Evolutionary conservation across 2,113 vertebrate genomes (phyloP).

Genomic region (Mionectes macconnelli): DNA sequence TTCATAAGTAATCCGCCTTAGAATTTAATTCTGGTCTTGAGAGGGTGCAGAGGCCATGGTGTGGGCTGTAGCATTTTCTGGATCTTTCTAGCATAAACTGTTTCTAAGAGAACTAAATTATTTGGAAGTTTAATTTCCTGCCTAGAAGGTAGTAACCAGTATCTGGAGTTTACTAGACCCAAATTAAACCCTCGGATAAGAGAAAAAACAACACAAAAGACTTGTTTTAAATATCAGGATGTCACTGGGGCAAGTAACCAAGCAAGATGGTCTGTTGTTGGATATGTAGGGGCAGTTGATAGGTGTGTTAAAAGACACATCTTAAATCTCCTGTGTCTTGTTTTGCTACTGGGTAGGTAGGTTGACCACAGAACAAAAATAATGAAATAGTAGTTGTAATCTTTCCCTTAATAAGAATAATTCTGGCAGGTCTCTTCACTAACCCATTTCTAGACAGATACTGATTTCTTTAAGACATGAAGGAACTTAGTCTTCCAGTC

Average conservation of each 20-base stretch:
- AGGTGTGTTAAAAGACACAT: not conserved
- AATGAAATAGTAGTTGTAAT: not conserved
- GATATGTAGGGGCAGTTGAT: not conserved
- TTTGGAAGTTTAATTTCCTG: not conserved
- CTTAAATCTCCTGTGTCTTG: not conserved
- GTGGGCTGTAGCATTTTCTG: not conserved
- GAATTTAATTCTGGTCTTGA: not conserved
- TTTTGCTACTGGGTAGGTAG: not conserved
- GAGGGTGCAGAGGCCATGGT: not conserved
- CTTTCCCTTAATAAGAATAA: not conserved
- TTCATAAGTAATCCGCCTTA: not conserved
- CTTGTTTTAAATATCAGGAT: not conserved
- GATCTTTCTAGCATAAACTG: not conserved
- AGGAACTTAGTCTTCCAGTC: not conserved
- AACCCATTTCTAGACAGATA: not conserved
- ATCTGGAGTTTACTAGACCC: not conserved
- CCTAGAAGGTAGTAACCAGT: not conserved
- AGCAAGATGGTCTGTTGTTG: not conserved
- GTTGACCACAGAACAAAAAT: not conserved
- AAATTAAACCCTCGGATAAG: not conserved
- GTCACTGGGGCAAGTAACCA: not conserved
- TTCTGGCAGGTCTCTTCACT: not conserved
- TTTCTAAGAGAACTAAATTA: not conserved
- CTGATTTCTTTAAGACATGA: not conserved
- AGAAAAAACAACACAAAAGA: not conserved